Percentiles rank a stretch among this genome's conserved stretches.
phyloP scores from a whole-genome alignment of 2,113 vertebrate genomes.

The Lethenteron camtschaticum region DNA sequence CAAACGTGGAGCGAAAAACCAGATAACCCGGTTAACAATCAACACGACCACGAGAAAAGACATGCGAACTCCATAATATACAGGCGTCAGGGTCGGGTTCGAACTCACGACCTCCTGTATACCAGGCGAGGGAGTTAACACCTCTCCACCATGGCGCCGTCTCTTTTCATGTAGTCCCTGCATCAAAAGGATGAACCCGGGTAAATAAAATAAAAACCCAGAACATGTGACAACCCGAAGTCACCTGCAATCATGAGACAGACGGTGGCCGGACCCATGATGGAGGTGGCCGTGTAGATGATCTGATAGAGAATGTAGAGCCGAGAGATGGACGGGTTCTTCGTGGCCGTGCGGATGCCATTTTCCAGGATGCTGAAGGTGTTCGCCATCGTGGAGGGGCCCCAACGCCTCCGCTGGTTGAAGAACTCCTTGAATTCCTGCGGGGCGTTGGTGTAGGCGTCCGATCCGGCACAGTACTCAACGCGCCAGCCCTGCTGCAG shows the following conservation, averaged over 20 bases:
- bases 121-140: background rate
- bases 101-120: background rate
- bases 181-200: background rate
- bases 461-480: slow-evolving; percentile 42
- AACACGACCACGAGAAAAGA: background rate
- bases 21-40: too few relatives aligned
- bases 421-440: slow-evolving; percentile 48
- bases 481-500: slow-evolving; percentile 44
- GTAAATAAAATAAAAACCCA: background rate
- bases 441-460: slow-evolving; percentile 42
- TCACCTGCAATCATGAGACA: slow-evolving; percentile 40
- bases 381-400: slow-evolving; percentile 39
- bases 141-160: background rate
- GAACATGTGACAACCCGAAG: background rate
- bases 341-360: slow-evolving; percentile 26
- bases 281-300: slow-evolving; percentile 34
- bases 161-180: background rate
- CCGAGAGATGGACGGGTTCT: slow-evolving; percentile 32
- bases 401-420: slow-evolving; percentile 41
- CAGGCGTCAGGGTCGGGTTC: background rate
- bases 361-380: slow-evolving; percentile 36
- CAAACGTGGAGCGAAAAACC: too few relatives aligned
- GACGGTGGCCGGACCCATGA: slow-evolving; percentile 39
- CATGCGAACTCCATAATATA: background rate
- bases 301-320: slow-evolving; percentile 41